Evolutionary conservation across 2,888 invertebrate genomes (phyloP), one percentile per base, ranked within the genome.

Genomic region (Acleris sparsana): DNA sequence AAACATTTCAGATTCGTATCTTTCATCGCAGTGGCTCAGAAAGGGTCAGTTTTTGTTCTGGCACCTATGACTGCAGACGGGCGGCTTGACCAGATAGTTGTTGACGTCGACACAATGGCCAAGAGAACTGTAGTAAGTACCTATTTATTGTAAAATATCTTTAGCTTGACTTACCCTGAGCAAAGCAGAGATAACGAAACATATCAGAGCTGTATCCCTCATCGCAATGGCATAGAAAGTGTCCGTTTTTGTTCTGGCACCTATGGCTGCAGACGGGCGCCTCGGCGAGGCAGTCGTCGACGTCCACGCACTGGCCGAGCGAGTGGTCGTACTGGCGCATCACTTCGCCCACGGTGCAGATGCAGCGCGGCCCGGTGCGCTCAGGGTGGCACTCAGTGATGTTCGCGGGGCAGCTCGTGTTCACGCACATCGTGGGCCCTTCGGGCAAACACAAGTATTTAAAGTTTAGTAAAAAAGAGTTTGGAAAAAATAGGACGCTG

Each of bases 31-130:
- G n/a, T n/a, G n/a, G n/a, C n/a, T n/a, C 4, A 72, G 78, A 74
- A 94, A 96, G 0, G 94, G 93, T 0, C 95, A 95, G 0, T 83
- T 80, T 0, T 73, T 84, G 71, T 96, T 96, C 0, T 85, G 74
- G 75, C 97, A 97, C 11, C 79, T 83, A 70, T 97, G 97, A 60
- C 95, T 95, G 77, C 97, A 97, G 7, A 92, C 84, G 0, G 96
- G 96, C 69, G 91, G 92, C 0, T 84, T 94, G 5, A 80, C 79
- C 44, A 92, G 83, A 72, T 96, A 96, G 75, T 95, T 95, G 77
- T 96, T 87, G 4, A 95, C 87, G 73, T 95, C 95, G 70, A 84
- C 78, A 84, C 78, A 94, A 2, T 22, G 33, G 0, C 76, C 71
- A 0, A 84, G 84, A n/a, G 79, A 79, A 62, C 81, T 78, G 75